Percentiles rank a stretch among this genome's conserved stretches.
phyloP scores from a whole-genome alignment of 2,888 invertebrate species.

The Belgica antarctica region DNA sequence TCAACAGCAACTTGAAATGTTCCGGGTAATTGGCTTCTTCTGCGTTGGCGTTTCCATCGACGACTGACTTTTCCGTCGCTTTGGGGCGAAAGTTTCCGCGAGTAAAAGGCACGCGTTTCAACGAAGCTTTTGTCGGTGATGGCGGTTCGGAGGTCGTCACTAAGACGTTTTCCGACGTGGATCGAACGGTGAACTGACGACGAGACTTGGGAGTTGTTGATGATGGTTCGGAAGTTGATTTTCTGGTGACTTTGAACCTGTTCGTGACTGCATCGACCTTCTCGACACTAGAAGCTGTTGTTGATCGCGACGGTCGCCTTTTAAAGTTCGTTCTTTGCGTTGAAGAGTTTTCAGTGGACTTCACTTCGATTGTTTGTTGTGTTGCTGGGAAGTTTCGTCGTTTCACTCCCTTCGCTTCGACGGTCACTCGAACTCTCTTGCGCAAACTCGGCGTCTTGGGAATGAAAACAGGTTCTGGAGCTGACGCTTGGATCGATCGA shows the following conservation, averaged over 20 bases:
- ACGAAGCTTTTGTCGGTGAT: constrained; percentile 15
- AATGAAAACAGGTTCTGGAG: background rate
- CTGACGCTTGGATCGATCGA: constrained; percentile 25
- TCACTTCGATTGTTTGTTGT: background rate
- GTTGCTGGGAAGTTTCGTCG: constrained; percentile 28
- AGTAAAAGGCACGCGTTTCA: constrained; percentile 8
- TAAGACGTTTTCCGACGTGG: constrained; percentile 17
- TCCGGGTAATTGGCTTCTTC: constrained; percentile 39
- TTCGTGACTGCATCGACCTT: background rate
- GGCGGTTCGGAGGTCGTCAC: background rate
- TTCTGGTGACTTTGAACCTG: constrained; percentile 11
- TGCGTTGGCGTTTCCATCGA: background rate
- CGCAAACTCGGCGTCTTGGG: background rate
- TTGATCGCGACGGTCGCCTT: background rate
- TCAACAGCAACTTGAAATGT: constrained; percentile 39
- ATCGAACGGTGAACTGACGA: constrained; percentile 25
- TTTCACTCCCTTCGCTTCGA: background rate
- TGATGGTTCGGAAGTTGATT: background rate
- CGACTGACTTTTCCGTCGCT: background rate
- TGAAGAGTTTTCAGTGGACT: background rate
- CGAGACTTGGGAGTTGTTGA: constrained; percentile 1
- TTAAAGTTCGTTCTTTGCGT: background rate
- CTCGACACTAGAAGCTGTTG: background rate
- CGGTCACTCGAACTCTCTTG: background rate
- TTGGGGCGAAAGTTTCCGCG: constrained; percentile 32